Evolutionary conservation across 2,113 vertebrate species (phyloP).

Genomic region (Empidonax alnorum): DNA sequence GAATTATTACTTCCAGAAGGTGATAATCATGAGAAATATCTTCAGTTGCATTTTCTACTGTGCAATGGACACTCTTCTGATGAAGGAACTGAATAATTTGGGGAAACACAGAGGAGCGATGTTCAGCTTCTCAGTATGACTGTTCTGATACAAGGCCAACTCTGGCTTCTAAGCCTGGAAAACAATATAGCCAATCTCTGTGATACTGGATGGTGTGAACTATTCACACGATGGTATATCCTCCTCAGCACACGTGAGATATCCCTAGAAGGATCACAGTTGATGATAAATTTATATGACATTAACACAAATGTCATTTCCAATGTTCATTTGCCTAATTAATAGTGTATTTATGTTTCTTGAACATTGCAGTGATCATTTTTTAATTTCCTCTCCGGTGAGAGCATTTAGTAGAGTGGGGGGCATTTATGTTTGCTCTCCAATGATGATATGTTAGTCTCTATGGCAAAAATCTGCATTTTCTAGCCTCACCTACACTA

Average conservation of each 20-base stretch:
- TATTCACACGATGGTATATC: neutral
- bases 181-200: neutral
- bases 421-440: slow-evolving; percentile 14
- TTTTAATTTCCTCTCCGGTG: slow-evolving; percentile 31
- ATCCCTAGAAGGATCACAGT: neutral
- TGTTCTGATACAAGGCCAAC: neutral
- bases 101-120: neutral
- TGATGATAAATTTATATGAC: slow-evolving; percentile 17
- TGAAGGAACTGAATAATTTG: neutral
- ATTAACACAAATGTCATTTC: slow-evolving; percentile 38
- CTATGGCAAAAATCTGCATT: neutral
- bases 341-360: slow-evolving; percentile 45
- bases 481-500: neutral
- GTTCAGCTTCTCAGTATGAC: neutral
- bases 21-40: neutral
- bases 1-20: neutral
- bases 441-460: neutral
- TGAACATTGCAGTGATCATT: slow-evolving; percentile 1
- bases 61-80: neutral
- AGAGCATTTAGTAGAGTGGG: slow-evolving; percentile 20
- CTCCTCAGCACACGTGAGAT: neutral
- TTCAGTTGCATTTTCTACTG: neutral
- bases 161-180: neutral
- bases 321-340: slow-evolving; percentile 33
- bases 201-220: neutral